Percentiles rank a stretch among this genome's conserved stretches.
phyloP scores from a whole-genome alignment of 2,113 vertebrate genomes.

The Dicentrarchus labrax region DNA sequence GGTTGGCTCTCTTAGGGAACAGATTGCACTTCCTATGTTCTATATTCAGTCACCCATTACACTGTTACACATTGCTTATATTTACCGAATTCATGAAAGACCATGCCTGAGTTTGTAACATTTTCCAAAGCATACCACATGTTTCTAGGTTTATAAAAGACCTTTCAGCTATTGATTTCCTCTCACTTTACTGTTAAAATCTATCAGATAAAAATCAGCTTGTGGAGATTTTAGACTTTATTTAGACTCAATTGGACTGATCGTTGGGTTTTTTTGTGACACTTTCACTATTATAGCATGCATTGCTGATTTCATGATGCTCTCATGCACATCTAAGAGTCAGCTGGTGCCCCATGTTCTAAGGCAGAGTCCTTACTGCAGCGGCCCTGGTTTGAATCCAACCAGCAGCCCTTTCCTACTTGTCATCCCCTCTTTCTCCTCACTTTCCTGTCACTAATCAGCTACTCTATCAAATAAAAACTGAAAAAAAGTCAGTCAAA shows the following conservation, averaged over 20 bases:
- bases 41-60: neutral
- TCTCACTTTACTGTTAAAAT: neutral
- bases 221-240: neutral
- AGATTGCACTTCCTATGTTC: neutral
- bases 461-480: too few species aligned
- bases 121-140: neutral
- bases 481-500: too few species aligned
- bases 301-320: neutral
- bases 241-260: neutral
- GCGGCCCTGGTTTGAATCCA: too few species aligned
- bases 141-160: neutral
- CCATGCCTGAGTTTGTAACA: neutral
- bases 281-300: neutral
- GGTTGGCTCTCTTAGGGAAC: conserved; percentile 77
- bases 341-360: too few species aligned
- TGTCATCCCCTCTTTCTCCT: too few species aligned
- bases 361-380: too few species aligned
- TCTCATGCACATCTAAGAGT: neutral
- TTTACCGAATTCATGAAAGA: neutral
- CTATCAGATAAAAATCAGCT: neutral
- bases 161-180: neutral
- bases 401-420: too few species aligned
- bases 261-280: too few species aligned
- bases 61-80: neutral
- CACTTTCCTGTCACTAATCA: too few species aligned